Evolutionary conservation across 2,113 vertebrate genomes (phyloP), one percentile per base, ranked within the genome.

Genomic region (Chloropsis cyanopogon): DNA sequence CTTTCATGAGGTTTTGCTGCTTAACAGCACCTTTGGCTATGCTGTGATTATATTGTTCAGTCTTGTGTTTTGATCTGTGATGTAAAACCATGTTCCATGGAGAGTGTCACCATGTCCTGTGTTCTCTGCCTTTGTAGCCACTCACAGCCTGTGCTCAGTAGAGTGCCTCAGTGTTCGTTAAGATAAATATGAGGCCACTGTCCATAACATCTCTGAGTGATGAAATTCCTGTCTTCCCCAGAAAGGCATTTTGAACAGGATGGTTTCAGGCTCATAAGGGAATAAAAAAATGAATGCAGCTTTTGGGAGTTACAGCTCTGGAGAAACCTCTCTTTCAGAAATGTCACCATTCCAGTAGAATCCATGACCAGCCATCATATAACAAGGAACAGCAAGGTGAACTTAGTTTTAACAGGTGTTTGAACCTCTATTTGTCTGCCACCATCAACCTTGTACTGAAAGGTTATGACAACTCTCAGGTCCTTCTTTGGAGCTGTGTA

Each of bases 131-230:
- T 10, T 21, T 83, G 70, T 10, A 90, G 14, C 35, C 52, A 15
- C 68, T 63, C 7, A 0, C 47, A 93, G 41, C 31, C 79, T 20
- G 7, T 64, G 72, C 73, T 85, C 70, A 64, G 4, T n/a, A 57
- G 12, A 79, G 50, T 60, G 26, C 39, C 47, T 91, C 31, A 4
- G 19, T 59, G 66, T 47, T 89, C 83, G 33, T 37, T 70, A 16
- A 0, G 0, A 64, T 52, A 75, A 84, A 44, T 64, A 50, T 4
- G 29, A 78, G 24, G 21, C 24, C 49, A 59, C 14, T 79, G 52
- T 39, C 52, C 0, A 0, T 41, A n/a, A 29, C 35, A 35, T 23
- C 39, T n/a, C 46, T 60, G 21, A 63, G 39, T 25, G 41, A 22
- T 75, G 35, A 50, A 85, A 76, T 31, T 49, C 53, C 68, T 63